Evolutionary conservation across 2,113 vertebrate genomes (phyloP).

Genomic region (Balaeniceps rex): DNA sequence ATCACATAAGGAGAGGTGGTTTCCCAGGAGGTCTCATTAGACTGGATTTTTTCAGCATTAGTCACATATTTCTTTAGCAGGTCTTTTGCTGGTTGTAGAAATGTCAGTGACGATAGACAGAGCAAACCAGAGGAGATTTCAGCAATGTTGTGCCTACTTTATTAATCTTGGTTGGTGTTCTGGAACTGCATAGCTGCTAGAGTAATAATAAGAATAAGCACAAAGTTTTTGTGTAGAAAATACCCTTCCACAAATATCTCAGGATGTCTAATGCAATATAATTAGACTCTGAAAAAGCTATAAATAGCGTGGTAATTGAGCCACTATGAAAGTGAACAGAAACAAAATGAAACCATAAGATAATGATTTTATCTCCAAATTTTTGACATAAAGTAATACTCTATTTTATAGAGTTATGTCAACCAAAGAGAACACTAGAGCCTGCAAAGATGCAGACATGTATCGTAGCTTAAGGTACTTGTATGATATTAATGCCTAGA

Average conservation of each 20-base stretch:
- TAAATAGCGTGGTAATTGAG: neutral
- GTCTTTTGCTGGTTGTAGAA: slow-evolving; percentile 15
- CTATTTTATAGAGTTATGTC: neutral
- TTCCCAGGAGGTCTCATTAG: slow-evolving; percentile 55
- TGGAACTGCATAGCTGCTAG: neutral
- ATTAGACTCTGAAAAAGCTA: neutral
- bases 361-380: neutral
- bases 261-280: neutral
- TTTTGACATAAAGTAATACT: neutral
- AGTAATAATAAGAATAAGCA: neutral
- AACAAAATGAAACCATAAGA: neutral
- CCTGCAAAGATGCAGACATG: neutral
- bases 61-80: slow-evolving; percentile 17
- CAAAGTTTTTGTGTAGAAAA: slow-evolving; percentile 7
- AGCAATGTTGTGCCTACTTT: neutral
- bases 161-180: slow-evolving; percentile 39
- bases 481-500: neutral
- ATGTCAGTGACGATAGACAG: neutral
- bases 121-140: slow-evolving; percentile 8
- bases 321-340: neutral
- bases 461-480: neutral
- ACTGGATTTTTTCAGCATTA: slow-evolving; percentile 24
- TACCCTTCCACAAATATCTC: neutral
- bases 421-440: neutral
- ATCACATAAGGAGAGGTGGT: neutral